Evolutionary conservation across 2,888 invertebrate species (phyloP).

Genomic region (Microctonus aethiopoides): DNA sequence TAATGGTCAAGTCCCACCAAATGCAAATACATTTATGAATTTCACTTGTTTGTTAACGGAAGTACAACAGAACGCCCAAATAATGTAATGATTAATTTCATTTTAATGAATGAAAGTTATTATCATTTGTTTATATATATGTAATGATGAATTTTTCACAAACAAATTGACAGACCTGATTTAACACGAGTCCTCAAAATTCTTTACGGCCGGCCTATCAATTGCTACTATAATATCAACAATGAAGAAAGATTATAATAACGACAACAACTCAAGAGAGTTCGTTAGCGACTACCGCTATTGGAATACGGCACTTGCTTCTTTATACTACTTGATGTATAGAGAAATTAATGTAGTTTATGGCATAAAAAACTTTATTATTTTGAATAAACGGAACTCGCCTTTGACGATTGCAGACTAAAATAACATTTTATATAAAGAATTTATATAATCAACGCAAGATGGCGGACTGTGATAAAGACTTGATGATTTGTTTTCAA

Average conservation of each 20-base stretch:
- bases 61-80: not conserved
- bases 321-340: not conserved
- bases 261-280: slow-evolving; percentile 2
- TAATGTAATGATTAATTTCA: not conserved
- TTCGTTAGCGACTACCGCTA: slow-evolving; percentile 18
- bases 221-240: not conserved
- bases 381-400: not conserved
- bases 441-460: not conserved
- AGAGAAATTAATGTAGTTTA: not conserved
- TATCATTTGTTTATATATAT: not conserved
- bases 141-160: not conserved
- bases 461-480: not conserved
- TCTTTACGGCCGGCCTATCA: not conserved
- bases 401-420: not conserved
- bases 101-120: not conserved
- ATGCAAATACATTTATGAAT: not conserved
- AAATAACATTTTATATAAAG: not conserved
- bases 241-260: not conserved
- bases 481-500: too few species aligned
- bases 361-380: not conserved
- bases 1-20: slow-evolving; percentile 8
- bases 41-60: not conserved
- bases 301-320: slow-evolving; percentile 1
- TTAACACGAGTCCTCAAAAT: not conserved
- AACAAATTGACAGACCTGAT: not conserved